Evolutionary conservation across 2,888 invertebrate genomes (phyloP).

Genomic region (Syrista parreyssii): DNA sequence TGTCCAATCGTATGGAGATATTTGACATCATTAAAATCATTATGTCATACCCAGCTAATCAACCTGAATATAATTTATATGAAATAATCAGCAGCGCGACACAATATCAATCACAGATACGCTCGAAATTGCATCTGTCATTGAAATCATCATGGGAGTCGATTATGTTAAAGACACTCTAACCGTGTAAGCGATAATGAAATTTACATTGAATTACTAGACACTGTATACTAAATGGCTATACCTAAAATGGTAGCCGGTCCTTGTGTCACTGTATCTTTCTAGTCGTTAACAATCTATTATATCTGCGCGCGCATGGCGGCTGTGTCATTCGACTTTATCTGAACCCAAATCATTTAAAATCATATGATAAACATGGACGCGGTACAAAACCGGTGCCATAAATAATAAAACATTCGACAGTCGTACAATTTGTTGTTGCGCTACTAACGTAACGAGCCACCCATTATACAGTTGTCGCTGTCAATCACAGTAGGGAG

Average conservation of each 20-base stretch:
- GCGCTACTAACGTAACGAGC: not conserved
- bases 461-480: slow-evolving; percentile 10
- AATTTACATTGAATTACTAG: not conserved
- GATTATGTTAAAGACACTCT: not conserved
- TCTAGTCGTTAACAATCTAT: not conserved
- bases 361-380: not conserved
- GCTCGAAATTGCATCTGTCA: not conserved
- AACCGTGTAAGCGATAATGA: not conserved
- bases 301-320: not conserved
- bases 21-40: not conserved
- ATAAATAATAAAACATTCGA: not conserved
- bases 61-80: not conserved
- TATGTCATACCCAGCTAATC: not conserved
- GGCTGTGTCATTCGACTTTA: not conserved
- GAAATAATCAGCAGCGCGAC: not conserved
- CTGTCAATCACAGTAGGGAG: slow-evolving; percentile 14
- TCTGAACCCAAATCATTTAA: not conserved
- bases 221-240: not conserved
- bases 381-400: not conserved
- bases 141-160: not conserved
- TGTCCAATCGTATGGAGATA: not conserved
- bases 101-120: not conserved
- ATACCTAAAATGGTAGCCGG: not conserved
- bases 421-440: not conserved
- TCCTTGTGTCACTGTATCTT: not conserved